phyloP scores from a whole-genome alignment of 92 coral and sea anemone species.

The Isaurus tuberculatus region DNA sequence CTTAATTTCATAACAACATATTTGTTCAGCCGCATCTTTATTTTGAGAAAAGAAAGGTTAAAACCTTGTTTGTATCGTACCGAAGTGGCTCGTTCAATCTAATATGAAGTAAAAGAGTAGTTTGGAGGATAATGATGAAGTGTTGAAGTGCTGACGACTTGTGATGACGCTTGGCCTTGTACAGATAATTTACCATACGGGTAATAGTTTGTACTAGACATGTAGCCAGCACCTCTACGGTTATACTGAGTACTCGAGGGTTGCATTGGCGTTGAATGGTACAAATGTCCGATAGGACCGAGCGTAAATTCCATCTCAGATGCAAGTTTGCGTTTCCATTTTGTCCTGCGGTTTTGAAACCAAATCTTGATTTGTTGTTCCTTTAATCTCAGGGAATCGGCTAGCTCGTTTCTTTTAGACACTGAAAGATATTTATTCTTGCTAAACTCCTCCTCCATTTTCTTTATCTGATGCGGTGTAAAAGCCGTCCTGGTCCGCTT shows the following conservation, averaged over 20 bases:
- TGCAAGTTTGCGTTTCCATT: conserved; percentile 70
- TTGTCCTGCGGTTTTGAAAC: conserved; percentile 70
- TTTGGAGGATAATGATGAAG: conserved; percentile 15
- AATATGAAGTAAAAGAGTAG: conserved; percentile 15
- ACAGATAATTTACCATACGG: conserved; percentile 10
- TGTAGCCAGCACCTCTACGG: conserved; percentile 5
- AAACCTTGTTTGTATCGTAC: no score
- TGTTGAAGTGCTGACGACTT: background rate
- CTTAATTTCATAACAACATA: no score
- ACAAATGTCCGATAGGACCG: conserved; percentile 46
- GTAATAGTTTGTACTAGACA: conserved; percentile 15
- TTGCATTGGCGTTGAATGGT: conserved; percentile 37
- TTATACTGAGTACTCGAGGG: conserved; percentile 8
- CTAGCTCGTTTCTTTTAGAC: conserved; percentile 61
- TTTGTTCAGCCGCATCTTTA: no score
- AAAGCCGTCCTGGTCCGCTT: conserved; percentile 66
- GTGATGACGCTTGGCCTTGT: conserved; percentile 14
- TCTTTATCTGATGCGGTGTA: conserved; percentile 61
- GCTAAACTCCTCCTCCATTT: conserved; percentile 62
- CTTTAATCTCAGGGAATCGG: conserved; percentile 49
- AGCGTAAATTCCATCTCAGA: conserved; percentile 60
- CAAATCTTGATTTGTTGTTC: conserved; percentile 67
- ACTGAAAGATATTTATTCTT: conserved; percentile 59
- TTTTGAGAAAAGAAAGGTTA: no score
- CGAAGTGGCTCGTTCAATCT: background rate